Evolutionary conservation across 2,888 invertebrate genomes (phyloP).

Genomic region (Heteromyza rotundicornis): DNA sequence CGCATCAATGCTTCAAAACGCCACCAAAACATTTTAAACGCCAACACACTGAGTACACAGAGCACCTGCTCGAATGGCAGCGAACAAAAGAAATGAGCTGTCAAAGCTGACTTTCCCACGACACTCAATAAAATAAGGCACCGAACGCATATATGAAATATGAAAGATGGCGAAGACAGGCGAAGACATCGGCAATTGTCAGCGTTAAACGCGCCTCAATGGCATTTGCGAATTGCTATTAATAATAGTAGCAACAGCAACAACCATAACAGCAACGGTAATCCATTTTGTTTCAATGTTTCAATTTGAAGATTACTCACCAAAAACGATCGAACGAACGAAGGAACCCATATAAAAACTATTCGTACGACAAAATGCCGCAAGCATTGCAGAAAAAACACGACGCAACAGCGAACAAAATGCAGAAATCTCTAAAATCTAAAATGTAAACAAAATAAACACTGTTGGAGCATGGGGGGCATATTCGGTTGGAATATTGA

Average conservation of each 20-base stretch:
- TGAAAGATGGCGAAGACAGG: slow-evolving; percentile 17
- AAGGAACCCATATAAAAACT: neutral
- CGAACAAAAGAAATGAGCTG: slow-evolving; percentile 12
- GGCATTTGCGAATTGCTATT: slow-evolving; percentile 9
- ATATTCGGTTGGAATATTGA: too few species aligned
- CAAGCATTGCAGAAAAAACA: neutral
- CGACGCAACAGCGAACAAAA: neutral
- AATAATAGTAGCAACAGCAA: slow-evolving; percentile 5
- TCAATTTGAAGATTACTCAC: too few species aligned
- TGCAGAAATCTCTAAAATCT: neutral
- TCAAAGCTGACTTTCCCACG: slow-evolving; percentile 17
- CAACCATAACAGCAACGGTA: neutral
- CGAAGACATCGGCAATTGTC: slow-evolving; percentile 13
- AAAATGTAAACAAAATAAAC: neutral
- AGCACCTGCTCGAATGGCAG: slow-evolving; percentile 7
- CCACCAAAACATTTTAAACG: slow-evolving; percentile 13
- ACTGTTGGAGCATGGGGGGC: neutral
- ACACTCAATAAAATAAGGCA: slow-evolving; percentile 5
- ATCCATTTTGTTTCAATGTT: neutral
- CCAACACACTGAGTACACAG: slow-evolving; percentile 9
- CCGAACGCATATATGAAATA: slow-evolving; percentile 7
- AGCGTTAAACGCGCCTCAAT: slow-evolving; percentile 17
- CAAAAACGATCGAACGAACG: too few species aligned
- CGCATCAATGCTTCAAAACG: slow-evolving; percentile 14
- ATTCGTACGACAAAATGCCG: neutral